phyloP scores from a whole-genome alignment of 2,113 vertebrate species.

The Arenaria interpres region DNA sequence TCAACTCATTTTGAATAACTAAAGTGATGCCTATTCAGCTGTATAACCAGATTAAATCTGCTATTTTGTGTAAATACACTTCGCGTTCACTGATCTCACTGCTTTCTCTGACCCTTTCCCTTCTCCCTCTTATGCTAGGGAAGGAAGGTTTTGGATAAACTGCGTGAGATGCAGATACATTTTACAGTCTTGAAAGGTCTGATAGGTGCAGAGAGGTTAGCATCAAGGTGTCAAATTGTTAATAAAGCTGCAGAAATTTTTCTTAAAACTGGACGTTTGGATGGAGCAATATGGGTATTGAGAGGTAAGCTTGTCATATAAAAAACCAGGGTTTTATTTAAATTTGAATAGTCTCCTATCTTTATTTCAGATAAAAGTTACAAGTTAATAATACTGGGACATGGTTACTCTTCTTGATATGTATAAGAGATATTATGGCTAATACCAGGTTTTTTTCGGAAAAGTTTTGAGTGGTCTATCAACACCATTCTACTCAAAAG shows the following conservation, averaged over 20 bases:
- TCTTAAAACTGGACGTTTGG: conserved; percentile 82
- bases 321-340: background rate
- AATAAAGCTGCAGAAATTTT: conserved; percentile 89
- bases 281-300: conserved; percentile 83
- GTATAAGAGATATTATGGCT: background rate
- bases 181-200: conserved; percentile 87
- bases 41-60: background rate
- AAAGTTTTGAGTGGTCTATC: background rate
- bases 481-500: background rate
- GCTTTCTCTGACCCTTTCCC: background rate
- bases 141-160: conserved; percentile 81
- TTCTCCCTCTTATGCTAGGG: conserved; percentile 75
- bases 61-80: background rate
- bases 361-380: background rate
- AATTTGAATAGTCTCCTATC: background rate
- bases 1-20: background rate
- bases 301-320: conserved; percentile 78
- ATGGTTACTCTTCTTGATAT: background rate
- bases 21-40: background rate
- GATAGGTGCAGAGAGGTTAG: conserved; percentile 74
- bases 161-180: conserved; percentile 78
- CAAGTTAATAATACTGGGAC: background rate
- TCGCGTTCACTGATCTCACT: background rate
- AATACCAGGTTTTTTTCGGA: background rate
- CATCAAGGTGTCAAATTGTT: conserved; percentile 85